Conservation (phyloP, 2,797 vertebrate species). For the Octomys mimax region DNA sequence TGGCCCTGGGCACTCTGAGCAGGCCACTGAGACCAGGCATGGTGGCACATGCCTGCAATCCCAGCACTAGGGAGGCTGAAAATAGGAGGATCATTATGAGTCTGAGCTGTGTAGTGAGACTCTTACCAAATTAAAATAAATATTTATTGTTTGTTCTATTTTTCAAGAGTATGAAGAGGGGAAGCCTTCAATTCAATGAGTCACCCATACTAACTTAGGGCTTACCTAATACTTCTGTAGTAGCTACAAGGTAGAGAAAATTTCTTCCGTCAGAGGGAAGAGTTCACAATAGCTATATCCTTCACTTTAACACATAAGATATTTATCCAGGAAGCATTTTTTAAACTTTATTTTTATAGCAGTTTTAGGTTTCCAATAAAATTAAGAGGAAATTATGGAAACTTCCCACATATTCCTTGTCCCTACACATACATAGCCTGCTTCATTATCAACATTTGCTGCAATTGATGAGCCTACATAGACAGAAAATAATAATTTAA, state of each 20-base stretch:
- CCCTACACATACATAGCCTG: too few species aligned
- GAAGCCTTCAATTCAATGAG: background rate
- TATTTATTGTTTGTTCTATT: conserved; percentile 38
- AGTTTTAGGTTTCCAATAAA: background rate
- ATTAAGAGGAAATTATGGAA: background rate
- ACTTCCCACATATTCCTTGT: background rate
- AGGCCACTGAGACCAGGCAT: too few species aligned
- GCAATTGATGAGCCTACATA: background rate
- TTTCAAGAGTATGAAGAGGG: conserved; percentile 39
- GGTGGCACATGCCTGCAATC: too few species aligned
- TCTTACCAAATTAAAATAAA: background rate
- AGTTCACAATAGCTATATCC: background rate
- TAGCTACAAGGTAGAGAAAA: background rate
- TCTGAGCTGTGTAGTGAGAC: too few species aligned
- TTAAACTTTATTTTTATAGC: background rate
- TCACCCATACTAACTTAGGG: background rate
- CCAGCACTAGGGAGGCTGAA: too few species aligned
- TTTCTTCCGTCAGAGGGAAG: conserved; percentile 12
- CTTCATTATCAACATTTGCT: background rate
- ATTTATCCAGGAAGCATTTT: background rate
- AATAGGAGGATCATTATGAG: too few species aligned
- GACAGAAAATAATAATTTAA: too few species aligned
- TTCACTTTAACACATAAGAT: background rate
- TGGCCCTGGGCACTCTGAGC: too few species aligned
- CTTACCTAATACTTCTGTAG: conserved; percentile 31